Percentiles rank a stretch among this genome's conserved stretches.
phyloP scores from a whole-genome alignment of 2,113 vertebrate genomes.

The Campylomormyrus tamandua region DNA sequence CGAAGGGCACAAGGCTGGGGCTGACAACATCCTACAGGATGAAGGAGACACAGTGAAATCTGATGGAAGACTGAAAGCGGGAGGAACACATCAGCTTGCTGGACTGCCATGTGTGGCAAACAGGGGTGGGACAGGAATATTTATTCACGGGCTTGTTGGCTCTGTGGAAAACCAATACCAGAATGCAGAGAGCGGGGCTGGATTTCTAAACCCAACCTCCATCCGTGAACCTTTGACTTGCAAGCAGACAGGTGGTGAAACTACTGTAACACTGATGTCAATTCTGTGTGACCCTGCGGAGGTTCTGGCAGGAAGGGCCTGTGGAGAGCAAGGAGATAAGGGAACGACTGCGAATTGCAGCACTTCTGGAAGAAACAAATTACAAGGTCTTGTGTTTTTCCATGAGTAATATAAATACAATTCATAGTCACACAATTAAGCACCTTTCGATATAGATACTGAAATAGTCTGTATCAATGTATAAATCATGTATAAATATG shows the following conservation, averaged over 20 bases:
- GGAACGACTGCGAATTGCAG: not conserved
- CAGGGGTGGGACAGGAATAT: not conserved
- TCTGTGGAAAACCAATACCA: not conserved
- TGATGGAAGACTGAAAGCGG: not conserved
- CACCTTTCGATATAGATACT: not conserved
- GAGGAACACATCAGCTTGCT: not conserved
- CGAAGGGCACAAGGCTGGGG: not conserved
- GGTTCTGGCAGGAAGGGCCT: not conserved
- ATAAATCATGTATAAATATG: too few relatives aligned
- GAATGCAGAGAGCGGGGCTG: not conserved
- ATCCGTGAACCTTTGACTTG: not conserved
- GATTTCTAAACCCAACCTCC: not conserved
- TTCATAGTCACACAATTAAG: not conserved
- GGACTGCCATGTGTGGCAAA: not conserved
- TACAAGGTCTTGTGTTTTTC: not conserved
- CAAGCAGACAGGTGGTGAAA: not conserved
- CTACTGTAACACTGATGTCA: not conserved
- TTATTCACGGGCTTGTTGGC: not conserved
- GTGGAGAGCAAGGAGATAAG: not conserved
- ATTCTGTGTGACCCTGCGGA: not conserved
- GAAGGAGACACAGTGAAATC: not conserved
- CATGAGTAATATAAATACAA: not conserved
- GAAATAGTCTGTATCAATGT: not conserved
- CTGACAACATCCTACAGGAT: not conserved
- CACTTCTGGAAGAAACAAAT: not conserved